phyloP scores from a whole-genome alignment of 1,140 invertebrate species.

The Danaus plexippus region DNA sequence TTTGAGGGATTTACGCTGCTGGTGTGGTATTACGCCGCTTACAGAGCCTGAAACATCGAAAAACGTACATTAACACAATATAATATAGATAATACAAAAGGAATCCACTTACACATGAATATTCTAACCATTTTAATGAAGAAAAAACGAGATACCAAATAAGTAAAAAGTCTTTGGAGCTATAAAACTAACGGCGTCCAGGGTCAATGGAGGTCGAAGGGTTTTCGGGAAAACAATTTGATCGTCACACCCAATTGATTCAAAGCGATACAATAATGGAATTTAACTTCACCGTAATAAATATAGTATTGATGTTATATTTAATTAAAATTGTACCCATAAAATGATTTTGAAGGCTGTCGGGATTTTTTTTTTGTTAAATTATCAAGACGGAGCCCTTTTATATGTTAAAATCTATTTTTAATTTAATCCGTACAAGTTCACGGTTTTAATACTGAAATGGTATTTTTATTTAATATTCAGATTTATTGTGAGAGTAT shows the following conservation, averaged over 20 bases:
- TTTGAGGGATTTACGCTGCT: conserved; percentile 53
- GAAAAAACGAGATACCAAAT: conserved; percentile 6
- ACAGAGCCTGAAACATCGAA: conserved; percentile 46
- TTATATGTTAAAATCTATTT: no score
- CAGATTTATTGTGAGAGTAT: no score
- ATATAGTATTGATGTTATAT: conserved; percentile 7
- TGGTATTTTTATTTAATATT: no score
- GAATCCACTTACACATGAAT: conserved; percentile 1
- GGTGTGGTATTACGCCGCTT: conserved; percentile 42
- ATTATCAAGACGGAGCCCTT: no score
- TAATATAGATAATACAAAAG: not conserved
- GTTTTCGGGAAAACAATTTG: conserved; percentile 31
- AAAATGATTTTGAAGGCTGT: conserved; percentile 6
- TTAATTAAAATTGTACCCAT: conserved; percentile 1
- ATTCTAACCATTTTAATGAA: not conserved
- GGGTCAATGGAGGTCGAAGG: conserved; percentile 34
- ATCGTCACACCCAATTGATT: conserved; percentile 33
- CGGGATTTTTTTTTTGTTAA: no score
- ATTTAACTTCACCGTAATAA: conserved; percentile 7
- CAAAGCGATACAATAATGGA: conserved; percentile 19
- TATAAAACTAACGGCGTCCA: conserved; percentile 21
- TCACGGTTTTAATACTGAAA: no score
- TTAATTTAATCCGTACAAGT: no score
- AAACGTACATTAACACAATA: conserved; percentile 7
- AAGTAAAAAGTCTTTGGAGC: conserved; percentile 9